A percentile compares a stretch with the other conserved stretches of the same genome.
Conservation (phyloP, 2,888 invertebrate genomes). For the Bombyx huttoni region DNA sequence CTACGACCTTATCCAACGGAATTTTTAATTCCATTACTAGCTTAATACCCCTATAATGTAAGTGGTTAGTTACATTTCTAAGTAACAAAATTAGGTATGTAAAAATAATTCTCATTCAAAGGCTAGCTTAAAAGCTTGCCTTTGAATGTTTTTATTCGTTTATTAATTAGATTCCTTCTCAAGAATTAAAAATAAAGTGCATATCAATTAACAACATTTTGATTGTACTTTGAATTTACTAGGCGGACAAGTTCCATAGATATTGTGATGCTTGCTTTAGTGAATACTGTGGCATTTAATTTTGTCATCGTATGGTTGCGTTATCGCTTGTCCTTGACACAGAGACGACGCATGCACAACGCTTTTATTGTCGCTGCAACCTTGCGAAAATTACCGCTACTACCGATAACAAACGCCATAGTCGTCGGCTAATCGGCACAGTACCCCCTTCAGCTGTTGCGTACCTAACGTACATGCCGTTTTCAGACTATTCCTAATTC, state of each 20-base stretch:
- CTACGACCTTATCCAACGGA: no score
- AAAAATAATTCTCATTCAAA: no score
- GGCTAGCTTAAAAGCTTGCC: no score
- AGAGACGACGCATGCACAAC: conserved; percentile 64
- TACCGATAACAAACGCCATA: conserved; percentile 46
- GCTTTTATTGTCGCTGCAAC: conserved; percentile 64
- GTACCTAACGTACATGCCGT: not conserved
- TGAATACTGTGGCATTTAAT: not conserved
- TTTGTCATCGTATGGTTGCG: conserved; percentile 20
- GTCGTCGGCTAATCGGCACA: conserved; percentile 17
- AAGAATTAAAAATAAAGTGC: no score
- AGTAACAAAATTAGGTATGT: no score
- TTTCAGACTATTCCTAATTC: not conserved
- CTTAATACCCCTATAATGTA: no score
- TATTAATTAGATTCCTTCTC: no score
- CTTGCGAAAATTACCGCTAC: conserved; percentile 59
- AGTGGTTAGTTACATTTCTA: no score
- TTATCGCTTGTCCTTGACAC: conserved; percentile 70
- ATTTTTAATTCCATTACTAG: no score
- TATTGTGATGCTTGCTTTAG: not conserved
- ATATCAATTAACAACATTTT: no score
- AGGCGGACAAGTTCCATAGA: not conserved
- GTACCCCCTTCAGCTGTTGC: not conserved
- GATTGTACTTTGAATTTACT: not conserved
- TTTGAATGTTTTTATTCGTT: no score